Percentiles rank a stretch among this genome's conserved stretches.
phyloP scores from a whole-genome alignment of 2,888 invertebrate species.

The Cantharis nigra region DNA sequence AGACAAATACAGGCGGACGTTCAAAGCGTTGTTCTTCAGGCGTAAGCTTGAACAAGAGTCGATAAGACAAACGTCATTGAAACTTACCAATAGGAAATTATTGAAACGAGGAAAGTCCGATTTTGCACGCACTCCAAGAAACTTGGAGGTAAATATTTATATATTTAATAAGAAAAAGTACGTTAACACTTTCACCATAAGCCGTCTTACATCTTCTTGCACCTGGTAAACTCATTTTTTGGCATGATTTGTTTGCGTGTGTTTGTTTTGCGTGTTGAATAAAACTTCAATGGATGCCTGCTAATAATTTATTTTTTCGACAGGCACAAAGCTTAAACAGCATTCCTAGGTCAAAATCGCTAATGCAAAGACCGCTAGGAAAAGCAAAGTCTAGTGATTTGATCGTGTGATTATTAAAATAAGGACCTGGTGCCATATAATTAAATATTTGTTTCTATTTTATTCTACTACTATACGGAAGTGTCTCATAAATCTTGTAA shows the following conservation, averaged over 20 bases:
- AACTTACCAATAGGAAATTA: constrained; percentile 14
- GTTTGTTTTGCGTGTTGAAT: neutral
- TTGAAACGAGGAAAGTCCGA: constrained; percentile 32
- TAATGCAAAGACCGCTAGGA: constrained; percentile 48
- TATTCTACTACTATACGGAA: neutral
- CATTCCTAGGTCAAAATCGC: constrained; percentile 50
- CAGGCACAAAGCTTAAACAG: constrained; percentile 52
- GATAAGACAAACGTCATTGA: constrained; percentile 19
- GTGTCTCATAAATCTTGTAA: neutral
- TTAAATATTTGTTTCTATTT: neutral
- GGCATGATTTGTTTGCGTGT: neutral
- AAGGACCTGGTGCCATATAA: neutral
- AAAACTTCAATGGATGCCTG: neutral
- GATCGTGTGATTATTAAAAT: constrained; percentile 35
- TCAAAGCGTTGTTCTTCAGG: constrained; percentile 48
- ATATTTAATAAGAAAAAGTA: constrained; percentile 53
- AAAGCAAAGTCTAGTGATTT: constrained; percentile 49
- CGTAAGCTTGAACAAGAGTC: constrained; percentile 46
- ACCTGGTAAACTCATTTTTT: neutral
- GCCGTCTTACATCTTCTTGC: constrained; percentile 4
- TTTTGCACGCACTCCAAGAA: constrained; percentile 51
- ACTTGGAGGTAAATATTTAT: constrained; percentile 56
- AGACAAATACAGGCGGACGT: constrained; percentile 71
- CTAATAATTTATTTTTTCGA: constrained; percentile 36
- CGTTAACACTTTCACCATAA: constrained; percentile 49